Conservation (phyloP, 1,140 invertebrate species). For the Zophobas atratus region DNA sequence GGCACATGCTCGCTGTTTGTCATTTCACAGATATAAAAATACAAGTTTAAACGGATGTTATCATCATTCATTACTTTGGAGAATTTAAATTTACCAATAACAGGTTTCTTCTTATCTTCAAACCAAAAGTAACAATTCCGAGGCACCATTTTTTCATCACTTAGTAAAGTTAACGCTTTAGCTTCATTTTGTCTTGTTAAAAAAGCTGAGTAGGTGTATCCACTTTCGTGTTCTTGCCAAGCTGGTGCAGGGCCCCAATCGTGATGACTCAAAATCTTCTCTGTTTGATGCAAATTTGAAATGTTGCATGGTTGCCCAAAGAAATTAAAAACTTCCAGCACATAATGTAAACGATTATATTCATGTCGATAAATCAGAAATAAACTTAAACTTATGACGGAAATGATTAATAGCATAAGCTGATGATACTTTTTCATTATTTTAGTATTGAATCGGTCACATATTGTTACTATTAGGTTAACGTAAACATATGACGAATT, state of each 20-base stretch:
- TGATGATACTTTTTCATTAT: slow-evolving; percentile 85
- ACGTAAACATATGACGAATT: slow-evolving; percentile 27
- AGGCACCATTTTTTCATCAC: slow-evolving; percentile 67
- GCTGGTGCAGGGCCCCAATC: slow-evolving; percentile 64
- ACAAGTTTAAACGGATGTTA: slow-evolving; percentile 65
- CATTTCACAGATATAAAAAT: slow-evolving; percentile 70
- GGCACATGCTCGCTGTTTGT: slow-evolving; percentile 68
- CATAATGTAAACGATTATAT: slow-evolving; percentile 81
- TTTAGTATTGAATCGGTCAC: slow-evolving; percentile 14
- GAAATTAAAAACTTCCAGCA: slow-evolving; percentile 83
- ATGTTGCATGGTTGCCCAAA: slow-evolving; percentile 76
- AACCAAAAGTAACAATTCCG: slow-evolving; percentile 72
- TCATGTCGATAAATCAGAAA: slow-evolving; percentile 84
- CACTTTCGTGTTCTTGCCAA: slow-evolving; percentile 68
- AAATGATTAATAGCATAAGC: slow-evolving; percentile 76
- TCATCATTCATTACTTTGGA: slow-evolving; percentile 64
- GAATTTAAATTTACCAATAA: slow-evolving; percentile 70
- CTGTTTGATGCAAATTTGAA: slow-evolving; percentile 69
- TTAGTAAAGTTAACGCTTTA: slow-evolving; percentile 70
- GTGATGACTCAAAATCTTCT: slow-evolving; percentile 66
- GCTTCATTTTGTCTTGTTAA: slow-evolving; percentile 69
- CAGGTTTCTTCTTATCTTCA: slow-evolving; percentile 70
- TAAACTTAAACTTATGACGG: slow-evolving; percentile 77
- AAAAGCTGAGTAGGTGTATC: slow-evolving; percentile 73
- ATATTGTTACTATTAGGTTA: slow-evolving; percentile 32